Percentiles rank a stretch among this genome's conserved stretches.
phyloP scores from a whole-genome alignment of 2,888 invertebrate genomes.

The Digitonthophagus gazella region DNA sequence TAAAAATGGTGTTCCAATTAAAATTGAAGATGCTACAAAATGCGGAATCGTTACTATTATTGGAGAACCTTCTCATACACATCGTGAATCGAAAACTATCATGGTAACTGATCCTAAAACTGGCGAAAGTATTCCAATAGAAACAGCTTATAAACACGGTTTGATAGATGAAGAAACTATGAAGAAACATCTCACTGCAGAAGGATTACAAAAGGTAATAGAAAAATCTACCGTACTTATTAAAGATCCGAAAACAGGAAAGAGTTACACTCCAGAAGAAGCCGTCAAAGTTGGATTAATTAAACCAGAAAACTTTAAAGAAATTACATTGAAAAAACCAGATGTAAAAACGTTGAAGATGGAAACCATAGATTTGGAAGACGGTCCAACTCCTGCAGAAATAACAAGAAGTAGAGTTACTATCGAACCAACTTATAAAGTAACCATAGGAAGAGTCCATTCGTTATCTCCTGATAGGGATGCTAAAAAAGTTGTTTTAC shows the following conservation, averaged over 20 bases:
- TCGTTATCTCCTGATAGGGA: slow-evolving; percentile 61
- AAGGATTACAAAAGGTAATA: slow-evolving; percentile 19
- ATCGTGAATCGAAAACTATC: slow-evolving; percentile 52
- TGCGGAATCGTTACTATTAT: slow-evolving; percentile 73
- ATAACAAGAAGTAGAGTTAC: slow-evolving; percentile 58
- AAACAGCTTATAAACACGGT: slow-evolving; percentile 77
- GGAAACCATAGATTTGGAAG: slow-evolving; percentile 46
- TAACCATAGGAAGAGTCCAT: slow-evolving; percentile 62
- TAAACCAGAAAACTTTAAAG: slow-evolving; percentile 31
- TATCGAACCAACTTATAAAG: slow-evolving; percentile 66
- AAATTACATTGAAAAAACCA: slow-evolving; percentile 40
- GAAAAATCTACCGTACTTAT: slow-evolving; percentile 38
- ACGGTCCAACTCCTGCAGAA: slow-evolving; percentile 53
- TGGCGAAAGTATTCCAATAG: slow-evolving; percentile 75
- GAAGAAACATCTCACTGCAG: slow-evolving; percentile 51
- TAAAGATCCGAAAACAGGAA: slow-evolving; percentile 55
- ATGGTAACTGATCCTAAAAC: slow-evolving; percentile 78
- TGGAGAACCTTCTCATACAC: slow-evolving; percentile 70
- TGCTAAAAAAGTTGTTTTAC: slow-evolving; percentile 67
- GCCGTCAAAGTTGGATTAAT: slow-evolving; percentile 48
- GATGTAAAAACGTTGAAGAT: slow-evolving; percentile 41
- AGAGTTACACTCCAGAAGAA: slow-evolving; percentile 46
- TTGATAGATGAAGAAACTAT: slow-evolving; percentile 62
- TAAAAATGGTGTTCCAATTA: slow-evolving; percentile 63
- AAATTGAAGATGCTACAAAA: slow-evolving; percentile 72